These are phyloP conservation scores for Paradoxurus hermaphroditus DNA, from an alignment of 2,113 vertebrate genomes.

Conservation along the genomic window DNA sequence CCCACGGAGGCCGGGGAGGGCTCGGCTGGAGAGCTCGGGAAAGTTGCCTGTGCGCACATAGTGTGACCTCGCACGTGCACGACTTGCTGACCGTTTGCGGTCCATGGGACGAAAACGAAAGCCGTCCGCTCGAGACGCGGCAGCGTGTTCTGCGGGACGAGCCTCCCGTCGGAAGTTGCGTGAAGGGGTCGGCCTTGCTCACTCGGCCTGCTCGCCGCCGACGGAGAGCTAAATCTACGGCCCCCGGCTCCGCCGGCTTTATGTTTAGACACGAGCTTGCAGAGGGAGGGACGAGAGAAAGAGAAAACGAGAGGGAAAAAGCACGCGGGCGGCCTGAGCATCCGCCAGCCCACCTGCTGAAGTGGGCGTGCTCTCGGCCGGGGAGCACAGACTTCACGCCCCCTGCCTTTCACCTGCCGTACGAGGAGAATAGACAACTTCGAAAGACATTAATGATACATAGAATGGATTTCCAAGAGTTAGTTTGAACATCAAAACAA, in stretches of 20 bases:
- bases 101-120: neutral
- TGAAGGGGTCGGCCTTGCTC: neutral
- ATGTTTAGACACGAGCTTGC: neutral
- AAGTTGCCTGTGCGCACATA: neutral
- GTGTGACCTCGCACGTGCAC: too few relatives aligned
- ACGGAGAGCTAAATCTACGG: neutral
- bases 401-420: neutral
- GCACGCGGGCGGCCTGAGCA: too few relatives aligned
- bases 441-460: neutral
- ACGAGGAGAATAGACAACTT: neutral
- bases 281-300: neutral
- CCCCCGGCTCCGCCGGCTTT: neutral
- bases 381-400: neutral
- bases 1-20: neutral
- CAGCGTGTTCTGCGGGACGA: accelerated
- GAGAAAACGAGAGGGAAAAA: neutral
- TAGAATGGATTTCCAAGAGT: neutral
- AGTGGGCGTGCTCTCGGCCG: neutral
- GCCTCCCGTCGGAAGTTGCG: neutral
- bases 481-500: neutral
- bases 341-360: neutral
- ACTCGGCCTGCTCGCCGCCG: neutral
- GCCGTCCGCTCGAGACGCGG: neutral
- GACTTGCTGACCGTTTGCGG: too few relatives aligned
- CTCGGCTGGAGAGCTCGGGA: neutral